Conservation (phyloP, 1,140 invertebrate species). For the Macrotrachela quadricornifera region DNA sequence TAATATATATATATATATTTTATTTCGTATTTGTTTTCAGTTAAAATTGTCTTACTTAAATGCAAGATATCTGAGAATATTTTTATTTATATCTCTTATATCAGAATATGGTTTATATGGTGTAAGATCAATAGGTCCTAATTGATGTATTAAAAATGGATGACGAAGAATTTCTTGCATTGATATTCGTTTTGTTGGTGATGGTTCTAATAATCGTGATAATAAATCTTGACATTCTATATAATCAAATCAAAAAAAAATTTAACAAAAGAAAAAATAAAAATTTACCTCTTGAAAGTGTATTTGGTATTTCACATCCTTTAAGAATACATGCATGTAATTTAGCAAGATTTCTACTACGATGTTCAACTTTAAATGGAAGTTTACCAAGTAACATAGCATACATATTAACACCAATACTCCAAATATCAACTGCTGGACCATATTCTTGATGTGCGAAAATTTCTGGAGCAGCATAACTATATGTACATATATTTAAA, state of each 20-base stretch:
- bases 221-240: slow-evolving; percentile 18
- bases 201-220: slow-evolving; percentile 13
- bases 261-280: not conserved
- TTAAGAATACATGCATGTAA: slow-evolving; percentile 17
- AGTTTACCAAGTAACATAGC: slow-evolving; percentile 8
- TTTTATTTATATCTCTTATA: not conserved
- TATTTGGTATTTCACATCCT: slow-evolving; percentile 16
- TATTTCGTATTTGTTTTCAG: not conserved
- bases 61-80: slow-evolving; percentile 6
- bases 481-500: too few relatives aligned
- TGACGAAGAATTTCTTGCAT: slow-evolving; percentile 16
- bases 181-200: slow-evolving; percentile 14
- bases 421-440: slow-evolving; percentile 10
- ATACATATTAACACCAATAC: slow-evolving; percentile 12
- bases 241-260: not conserved
- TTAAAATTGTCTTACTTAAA: not conserved
- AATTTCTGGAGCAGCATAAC: slow-evolving; percentile 8
- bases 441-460: slow-evolving; percentile 8
- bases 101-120: not conserved
- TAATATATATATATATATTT: not conserved
- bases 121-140: slow-evolving; percentile 5
- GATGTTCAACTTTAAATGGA: slow-evolving; percentile 8
- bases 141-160: slow-evolving; percentile 13
- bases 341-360: slow-evolving; percentile 14
- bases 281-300: slow-evolving; percentile 14